Percentiles rank a stretch among this genome's conserved stretches.
These are phyloP conservation scores for Incurvaria masculella DNA, from an alignment of 2,888 invertebrate species.

Conservation along the genomic window DNA sequence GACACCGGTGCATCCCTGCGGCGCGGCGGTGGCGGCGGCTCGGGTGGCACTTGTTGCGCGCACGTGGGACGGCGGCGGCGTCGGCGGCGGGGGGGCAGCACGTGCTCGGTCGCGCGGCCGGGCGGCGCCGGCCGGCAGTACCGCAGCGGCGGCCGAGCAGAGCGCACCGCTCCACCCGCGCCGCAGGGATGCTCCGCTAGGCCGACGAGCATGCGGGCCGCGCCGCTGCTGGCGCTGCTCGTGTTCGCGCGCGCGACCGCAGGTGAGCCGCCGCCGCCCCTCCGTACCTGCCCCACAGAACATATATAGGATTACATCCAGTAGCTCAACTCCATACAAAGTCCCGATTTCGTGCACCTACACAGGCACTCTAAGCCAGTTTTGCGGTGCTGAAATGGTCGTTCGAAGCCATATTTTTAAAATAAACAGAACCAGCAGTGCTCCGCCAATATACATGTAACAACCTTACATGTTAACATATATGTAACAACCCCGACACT, in stretches of 20 bases:
- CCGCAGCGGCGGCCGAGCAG: slow-evolving; percentile 28
- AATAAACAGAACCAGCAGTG: too few species aligned
- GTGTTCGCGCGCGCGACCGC: slow-evolving; percentile 49
- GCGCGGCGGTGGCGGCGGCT: background rate
- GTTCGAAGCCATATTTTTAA: too few species aligned
- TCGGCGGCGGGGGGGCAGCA: slow-evolving; percentile 19
- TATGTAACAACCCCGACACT: too few species aligned
- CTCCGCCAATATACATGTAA: too few species aligned
- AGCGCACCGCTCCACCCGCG: slow-evolving; percentile 27
- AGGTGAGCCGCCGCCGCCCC: slow-evolving; percentile 27
- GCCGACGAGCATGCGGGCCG: slow-evolving; percentile 46
- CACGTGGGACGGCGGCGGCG: slow-evolving; percentile 23
- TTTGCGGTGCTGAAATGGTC: too few species aligned
- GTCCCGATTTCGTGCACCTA: too few species aligned
- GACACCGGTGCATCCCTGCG: slow-evolving; percentile 21
- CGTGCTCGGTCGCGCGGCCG: slow-evolving; percentile 5
- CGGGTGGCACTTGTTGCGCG: slow-evolving; percentile 18
- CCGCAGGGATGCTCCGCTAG: slow-evolving; percentile 19
- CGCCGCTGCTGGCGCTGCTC: slow-evolving; percentile 48
- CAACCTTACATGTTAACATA: too few species aligned
- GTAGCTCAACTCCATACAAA: too few species aligned
- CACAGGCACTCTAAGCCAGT: too few species aligned
- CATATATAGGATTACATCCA: too few species aligned
- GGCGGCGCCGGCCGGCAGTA: slow-evolving; percentile 21
- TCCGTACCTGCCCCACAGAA: too few species aligned